Evolutionary conservation across 2,888 invertebrate species (phyloP).

Genomic region (Ganaspis brasiliensis): DNA sequence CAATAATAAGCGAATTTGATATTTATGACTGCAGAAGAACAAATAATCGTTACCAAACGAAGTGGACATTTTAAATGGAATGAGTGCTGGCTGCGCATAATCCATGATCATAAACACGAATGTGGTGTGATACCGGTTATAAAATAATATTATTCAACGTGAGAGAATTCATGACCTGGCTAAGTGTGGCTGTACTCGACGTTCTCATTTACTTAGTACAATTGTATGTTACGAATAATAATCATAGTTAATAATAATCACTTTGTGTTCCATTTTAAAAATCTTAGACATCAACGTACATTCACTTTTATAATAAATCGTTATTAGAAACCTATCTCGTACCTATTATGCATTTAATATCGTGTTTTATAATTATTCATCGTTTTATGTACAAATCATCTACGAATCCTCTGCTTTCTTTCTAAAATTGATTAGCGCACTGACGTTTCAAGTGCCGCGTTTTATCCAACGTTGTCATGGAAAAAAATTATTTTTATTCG

Average conservation of each 20-base stretch:
- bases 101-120: slow-evolving; percentile 39
- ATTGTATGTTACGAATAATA: slow-evolving; percentile 72
- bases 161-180: slow-evolving; percentile 73
- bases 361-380: slow-evolving; percentile 66
- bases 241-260: slow-evolving; percentile 72
- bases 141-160: slow-evolving; percentile 67
- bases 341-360: slow-evolving; percentile 77
- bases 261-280: slow-evolving; percentile 71
- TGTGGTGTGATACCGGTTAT: slow-evolving; percentile 43
- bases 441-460: slow-evolving; percentile 13
- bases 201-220: slow-evolving; percentile 69
- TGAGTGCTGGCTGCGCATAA: slow-evolving; percentile 42
- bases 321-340: slow-evolving; percentile 79
- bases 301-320: slow-evolving; percentile 79
- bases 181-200: slow-evolving; percentile 71
- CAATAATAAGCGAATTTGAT: slow-evolving; percentile 17
- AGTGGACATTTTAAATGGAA: slow-evolving; percentile 18
- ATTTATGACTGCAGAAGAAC: slow-evolving; percentile 29
- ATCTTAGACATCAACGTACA: slow-evolving; percentile 80
- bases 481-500: slow-evolving; percentile 29
- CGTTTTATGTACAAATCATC: slow-evolving; percentile 69
- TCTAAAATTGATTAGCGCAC: slow-evolving; percentile 33
- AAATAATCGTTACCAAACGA: slow-evolving; percentile 28
- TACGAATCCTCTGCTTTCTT: slow-evolving; percentile 55
- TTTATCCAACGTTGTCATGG: slow-evolving; percentile 29